Base-by-base conservation (phyloP, 92 coral and sea anemone genomes). In the Zoanthus solanderi region DNA sequence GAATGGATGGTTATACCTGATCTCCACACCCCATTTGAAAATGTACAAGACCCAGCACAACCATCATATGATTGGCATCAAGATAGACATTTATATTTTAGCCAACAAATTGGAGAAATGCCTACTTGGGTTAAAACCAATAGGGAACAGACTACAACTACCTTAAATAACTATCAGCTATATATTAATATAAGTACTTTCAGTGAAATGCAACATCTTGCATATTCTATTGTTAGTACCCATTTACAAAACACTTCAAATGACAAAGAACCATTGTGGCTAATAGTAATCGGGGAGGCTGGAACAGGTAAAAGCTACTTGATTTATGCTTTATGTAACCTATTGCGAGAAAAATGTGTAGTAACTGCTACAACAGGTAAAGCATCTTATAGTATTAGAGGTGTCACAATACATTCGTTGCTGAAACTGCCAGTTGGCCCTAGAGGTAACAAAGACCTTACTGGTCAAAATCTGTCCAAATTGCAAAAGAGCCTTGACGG, bases 201-300 rank as follows among this genome's bases (percentile, higher is more conserved):
- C 76, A 82, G 86, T 82, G 72, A 53, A 82, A 82, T 82, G 86
- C 87, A 83, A 83, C 54, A 83, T 66, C 87, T 83, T 83, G 87
- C 87, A 83, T 83, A 45, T 83, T 47, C 32, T 83, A 63, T 83
- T 58, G 56, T 83, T 44, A 83, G 73, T 66, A 67, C 88, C 46
- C 89, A 86, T 75, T 86, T 75, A 60, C 46, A 86, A 61, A 73
- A 86, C 71, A 34, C 48, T 30, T 86, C 89, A 47, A 65, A 68
- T 72, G 83, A 75, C 46, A 75, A 86, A 86, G 89, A 76, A 37
- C 83, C 89, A 54, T 83, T 67, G 77, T 56, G 32, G 50, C 77
- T 83, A 47, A 83, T 83, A 54, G 56, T 83, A 83, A 83, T 65
- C 32, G 87, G 87, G 52, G 52, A 83, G 73, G 87, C 60, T 83